Percentiles rank a stretch among this genome's conserved stretches.
These are phyloP conservation scores for Pterocles gutturalis DNA, from an alignment of 2,113 vertebrate species.

Conservation along the genomic window DNA sequence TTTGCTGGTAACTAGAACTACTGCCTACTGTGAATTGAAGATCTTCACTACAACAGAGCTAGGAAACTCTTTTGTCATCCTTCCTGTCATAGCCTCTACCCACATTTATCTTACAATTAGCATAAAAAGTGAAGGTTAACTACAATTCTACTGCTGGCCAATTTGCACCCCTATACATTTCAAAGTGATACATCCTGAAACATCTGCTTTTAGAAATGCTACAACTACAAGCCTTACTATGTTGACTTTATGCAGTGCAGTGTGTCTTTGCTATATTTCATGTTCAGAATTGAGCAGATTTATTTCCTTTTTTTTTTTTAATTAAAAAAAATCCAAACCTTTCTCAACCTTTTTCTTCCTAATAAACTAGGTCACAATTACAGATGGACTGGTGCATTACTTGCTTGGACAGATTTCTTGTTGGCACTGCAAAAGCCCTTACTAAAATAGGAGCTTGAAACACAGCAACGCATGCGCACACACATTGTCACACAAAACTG, in stretches of 20 bases:
- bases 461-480: neutral
- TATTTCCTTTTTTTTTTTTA: neutral
- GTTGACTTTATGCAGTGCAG: neutral
- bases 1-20: neutral
- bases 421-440: neutral
- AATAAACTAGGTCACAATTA: neutral
- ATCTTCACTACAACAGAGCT: neutral
- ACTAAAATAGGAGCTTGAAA: neutral
- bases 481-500: neutral
- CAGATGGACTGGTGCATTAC: neutral
- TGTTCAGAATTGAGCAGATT: neutral
- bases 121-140: neutral
- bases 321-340: neutral
- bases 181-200: neutral
- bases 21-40: neutral
- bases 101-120: neutral
- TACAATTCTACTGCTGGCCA: neutral
- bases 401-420: neutral
- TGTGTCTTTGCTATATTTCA: neutral
- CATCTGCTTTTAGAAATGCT: neutral
- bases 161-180: neutral
- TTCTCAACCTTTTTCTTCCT: neutral
- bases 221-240: neutral
- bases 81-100: neutral
- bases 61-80: neutral